A percentile compares a stretch with the other conserved stretches of the same genome.
Evolutionary conservation across 2,797 vertebrate species (phyloP).

Genomic region (Odontamblyopus rebecca): DNA sequence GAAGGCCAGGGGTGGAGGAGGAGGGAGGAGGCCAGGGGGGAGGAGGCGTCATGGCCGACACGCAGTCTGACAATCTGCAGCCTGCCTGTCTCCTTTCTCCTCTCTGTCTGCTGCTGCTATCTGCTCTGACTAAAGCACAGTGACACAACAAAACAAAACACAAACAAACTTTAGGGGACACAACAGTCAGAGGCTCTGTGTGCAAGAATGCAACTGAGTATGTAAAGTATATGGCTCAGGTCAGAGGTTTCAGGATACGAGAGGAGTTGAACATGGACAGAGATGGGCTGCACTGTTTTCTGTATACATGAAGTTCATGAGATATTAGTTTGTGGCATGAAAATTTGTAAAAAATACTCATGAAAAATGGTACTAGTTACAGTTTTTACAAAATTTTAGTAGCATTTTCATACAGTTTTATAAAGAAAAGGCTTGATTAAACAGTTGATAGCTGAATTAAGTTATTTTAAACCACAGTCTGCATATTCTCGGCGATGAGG

Average conservation of each 20-base stretch:
- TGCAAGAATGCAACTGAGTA: not conserved
- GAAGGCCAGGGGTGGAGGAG: not conserved
- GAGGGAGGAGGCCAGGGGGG: not conserved
- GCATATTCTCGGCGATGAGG: too few relatives aligned
- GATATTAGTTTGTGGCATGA: too few relatives aligned
- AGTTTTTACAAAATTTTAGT: too few relatives aligned
- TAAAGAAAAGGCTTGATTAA: too few relatives aligned
- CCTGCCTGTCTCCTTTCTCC: conserved; percentile 53
- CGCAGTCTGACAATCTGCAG: conserved; percentile 75
- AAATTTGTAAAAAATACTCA: too few relatives aligned
- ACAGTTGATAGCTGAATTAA: too few relatives aligned
- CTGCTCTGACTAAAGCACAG: not conserved
- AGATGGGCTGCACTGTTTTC: conserved; percentile 55
- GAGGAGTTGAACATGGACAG: not conserved
- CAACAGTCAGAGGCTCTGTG: not conserved
- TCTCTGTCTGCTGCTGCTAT: conserved; percentile 25
- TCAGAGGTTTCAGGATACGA: not conserved
- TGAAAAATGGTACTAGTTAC: too few relatives aligned
- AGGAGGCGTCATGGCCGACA: conserved; percentile 66
- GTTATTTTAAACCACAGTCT: too few relatives aligned
- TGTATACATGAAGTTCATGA: conserved; percentile 52
- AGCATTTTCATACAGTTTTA: too few relatives aligned
- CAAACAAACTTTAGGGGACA: not conserved
- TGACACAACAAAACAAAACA: not conserved
- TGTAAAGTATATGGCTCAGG: not conserved